Evolutionary conservation across 35 echinoderm and acorn worm genomes (phyloP).

Genomic region (Hemicentrotus pulcherrimus): DNA sequence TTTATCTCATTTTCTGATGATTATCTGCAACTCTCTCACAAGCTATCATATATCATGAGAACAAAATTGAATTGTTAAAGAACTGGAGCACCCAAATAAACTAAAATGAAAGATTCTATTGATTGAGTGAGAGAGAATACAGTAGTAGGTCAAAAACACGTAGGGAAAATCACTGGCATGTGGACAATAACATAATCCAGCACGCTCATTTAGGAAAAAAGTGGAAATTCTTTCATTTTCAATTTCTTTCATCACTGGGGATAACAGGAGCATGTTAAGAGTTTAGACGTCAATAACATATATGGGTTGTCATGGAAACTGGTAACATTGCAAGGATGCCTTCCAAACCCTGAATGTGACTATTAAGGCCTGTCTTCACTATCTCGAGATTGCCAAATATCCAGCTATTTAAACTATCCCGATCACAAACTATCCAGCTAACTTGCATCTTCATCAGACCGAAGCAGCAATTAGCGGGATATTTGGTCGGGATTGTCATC

Average conservation of each 20-base stretch:
- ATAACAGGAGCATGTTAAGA: background rate
- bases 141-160: background rate
- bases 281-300: background rate
- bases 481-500: too few species aligned
- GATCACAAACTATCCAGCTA: too few species aligned
- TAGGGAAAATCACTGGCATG: background rate
- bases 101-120: background rate
- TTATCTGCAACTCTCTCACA: background rate
- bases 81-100: background rate
- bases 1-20: background rate
- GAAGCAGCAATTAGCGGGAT: too few species aligned
- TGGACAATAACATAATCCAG: background rate
- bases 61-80: background rate
- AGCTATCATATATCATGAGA: background rate
- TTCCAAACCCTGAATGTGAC: background rate
- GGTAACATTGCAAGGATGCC: background rate
- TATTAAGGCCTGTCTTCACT: too few species aligned
- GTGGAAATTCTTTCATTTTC: background rate
- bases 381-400: too few species aligned
- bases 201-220: background rate
- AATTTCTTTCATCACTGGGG: background rate
- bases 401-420: too few species aligned
- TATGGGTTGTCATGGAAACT: background rate
- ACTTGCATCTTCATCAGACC: too few species aligned
- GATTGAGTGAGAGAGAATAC: background rate